Conservation (phyloP, 92 coral and sea anemone genomes). For the Epizoanthus scotinus region DNA sequence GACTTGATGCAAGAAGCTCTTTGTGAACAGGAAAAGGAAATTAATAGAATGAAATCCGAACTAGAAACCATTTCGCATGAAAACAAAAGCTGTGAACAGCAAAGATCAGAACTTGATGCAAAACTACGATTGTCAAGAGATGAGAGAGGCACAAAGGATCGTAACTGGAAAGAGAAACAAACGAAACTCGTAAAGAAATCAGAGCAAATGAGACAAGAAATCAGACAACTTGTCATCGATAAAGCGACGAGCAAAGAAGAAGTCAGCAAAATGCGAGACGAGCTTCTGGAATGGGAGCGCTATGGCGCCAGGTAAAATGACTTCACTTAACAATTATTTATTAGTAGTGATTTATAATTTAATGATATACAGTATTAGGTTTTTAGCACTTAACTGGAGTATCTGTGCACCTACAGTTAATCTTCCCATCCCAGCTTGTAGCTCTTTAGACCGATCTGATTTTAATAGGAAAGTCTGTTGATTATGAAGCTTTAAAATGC, state of each 20-base stretch:
- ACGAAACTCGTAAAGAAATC: background rate
- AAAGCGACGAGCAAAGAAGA: constrained; percentile 53
- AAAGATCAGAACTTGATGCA: background rate
- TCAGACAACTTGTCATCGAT: constrained; percentile 47
- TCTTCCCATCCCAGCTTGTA: no score
- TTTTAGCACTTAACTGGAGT: no score
- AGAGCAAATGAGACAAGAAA: constrained; percentile 33
- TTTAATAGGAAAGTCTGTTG: no score
- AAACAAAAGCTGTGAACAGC: background rate
- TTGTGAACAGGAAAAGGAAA: constrained; percentile 59
- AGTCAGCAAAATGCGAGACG: constrained; percentile 50
- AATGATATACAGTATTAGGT: no score
- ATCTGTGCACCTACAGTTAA: no score
- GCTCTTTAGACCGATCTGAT: no score
- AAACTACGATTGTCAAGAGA: constrained; percentile 4
- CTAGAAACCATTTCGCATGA: background rate
- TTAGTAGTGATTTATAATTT: no score
- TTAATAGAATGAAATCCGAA: constrained; percentile 22
- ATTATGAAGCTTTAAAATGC: no score
- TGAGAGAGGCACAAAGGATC: background rate
- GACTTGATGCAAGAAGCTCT: constrained; percentile 53
- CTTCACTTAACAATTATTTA: no score
- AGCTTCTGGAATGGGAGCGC: constrained; percentile 77
- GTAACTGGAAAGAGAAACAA: background rate
- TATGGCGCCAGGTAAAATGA: constrained; percentile 63